These are phyloP conservation scores for Drosophila melanosoma DNA, from an alignment of 2,888 invertebrate species.

Conservation along the genomic window DNA sequence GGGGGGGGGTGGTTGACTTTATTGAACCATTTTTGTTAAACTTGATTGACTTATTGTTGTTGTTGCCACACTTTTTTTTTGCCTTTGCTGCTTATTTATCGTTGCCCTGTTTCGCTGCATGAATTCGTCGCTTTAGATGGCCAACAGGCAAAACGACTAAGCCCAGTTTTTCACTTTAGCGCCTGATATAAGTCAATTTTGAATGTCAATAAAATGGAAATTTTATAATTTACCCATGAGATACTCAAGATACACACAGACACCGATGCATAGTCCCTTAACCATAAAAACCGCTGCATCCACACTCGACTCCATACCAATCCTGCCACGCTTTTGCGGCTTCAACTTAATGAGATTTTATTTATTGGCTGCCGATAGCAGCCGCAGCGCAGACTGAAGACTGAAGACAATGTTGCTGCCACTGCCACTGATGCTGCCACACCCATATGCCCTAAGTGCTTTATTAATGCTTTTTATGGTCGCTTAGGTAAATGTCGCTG, in stretches of 20 bases:
- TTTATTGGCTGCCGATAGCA: slow-evolving; percentile 72
- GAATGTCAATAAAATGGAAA: slow-evolving; percentile 78
- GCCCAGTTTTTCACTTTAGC: slow-evolving; percentile 42
- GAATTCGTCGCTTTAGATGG: slow-evolving; percentile 25
- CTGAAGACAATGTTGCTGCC: slow-evolving; percentile 21
- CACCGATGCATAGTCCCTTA: not conserved
- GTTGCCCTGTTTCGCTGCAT: slow-evolving; percentile 24
- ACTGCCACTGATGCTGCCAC: slow-evolving; percentile 3
- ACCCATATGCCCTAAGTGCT: slow-evolving; percentile 32
- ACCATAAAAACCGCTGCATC: slow-evolving; percentile 9
- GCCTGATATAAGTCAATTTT: slow-evolving; percentile 73
- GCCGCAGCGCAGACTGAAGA: slow-evolving; percentile 24
- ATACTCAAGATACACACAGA: slow-evolving; percentile 19
- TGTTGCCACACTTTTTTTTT: slow-evolving; percentile 20
- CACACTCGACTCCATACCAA: slow-evolving; percentile 24
- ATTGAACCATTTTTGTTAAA: slow-evolving; percentile 76
- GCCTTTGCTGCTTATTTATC: slow-evolving; percentile 42
- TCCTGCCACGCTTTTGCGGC: slow-evolving; percentile 41
- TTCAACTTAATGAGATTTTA: slow-evolving; percentile 74
- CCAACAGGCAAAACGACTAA: slow-evolving; percentile 58
- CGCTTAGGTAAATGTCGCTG: slow-evolving; percentile 57
- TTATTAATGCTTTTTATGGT: slow-evolving; percentile 67
- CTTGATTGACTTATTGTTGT: slow-evolving; percentile 72
- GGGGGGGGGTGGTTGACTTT: slow-evolving; percentile 69
- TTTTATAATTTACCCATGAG: slow-evolving; percentile 71